A percentile compares a stretch with the other conserved stretches of the same genome.
Conservation (phyloP, 1,140 invertebrate species). For the Oncopeltus fasciatus region DNA sequence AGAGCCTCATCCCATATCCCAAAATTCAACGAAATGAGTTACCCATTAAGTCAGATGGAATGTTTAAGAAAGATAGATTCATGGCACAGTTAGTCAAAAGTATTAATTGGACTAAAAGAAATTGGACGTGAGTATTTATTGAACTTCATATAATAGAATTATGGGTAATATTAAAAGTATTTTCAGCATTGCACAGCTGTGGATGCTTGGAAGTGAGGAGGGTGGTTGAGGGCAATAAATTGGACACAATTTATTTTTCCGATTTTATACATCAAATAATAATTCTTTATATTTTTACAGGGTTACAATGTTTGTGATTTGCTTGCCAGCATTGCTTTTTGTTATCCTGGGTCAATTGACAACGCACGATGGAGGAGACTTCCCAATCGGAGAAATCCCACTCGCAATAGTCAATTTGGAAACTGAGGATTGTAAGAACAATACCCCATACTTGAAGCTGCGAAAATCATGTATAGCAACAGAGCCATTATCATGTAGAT, state of each 20-base stretch:
- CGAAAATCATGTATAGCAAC: neutral
- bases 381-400: neutral
- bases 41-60: conserved; percentile 6
- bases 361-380: conserved; percentile 2
- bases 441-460: neutral
- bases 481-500: conserved; percentile 13
- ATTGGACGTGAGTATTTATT: conserved; percentile 55
- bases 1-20: conserved; percentile 5
- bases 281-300: too few relatives aligned
- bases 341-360: conserved; percentile 39
- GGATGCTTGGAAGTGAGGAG: too few relatives aligned
- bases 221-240: too few relatives aligned
- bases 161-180: too few relatives aligned
- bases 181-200: too few relatives aligned
- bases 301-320: conserved; percentile 38
- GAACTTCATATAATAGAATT: too few relatives aligned
- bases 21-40: conserved; percentile 1
- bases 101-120: conserved; percentile 73
- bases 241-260: too few relatives aligned
- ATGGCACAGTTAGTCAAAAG: conserved; percentile 81
- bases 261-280: too few relatives aligned
- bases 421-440: neutral
- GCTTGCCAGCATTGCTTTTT: conserved; percentile 42
- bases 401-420: neutral
- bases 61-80: conserved; percentile 29